Conservation (phyloP, 2,888 invertebrate species). For the Biston stratarius region DNA sequence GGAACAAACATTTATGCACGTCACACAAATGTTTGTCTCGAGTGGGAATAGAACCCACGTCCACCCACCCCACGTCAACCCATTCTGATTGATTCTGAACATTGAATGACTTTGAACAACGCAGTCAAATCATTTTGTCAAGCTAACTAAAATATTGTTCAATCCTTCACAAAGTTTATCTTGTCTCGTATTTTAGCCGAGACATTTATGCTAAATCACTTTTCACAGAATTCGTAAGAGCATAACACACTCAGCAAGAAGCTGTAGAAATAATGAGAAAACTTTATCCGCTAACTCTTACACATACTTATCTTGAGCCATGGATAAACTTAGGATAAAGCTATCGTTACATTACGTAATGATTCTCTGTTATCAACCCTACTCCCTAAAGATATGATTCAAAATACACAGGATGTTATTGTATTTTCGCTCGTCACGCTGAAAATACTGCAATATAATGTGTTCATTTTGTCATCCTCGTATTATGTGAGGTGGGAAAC, state of each 20-base stretch:
- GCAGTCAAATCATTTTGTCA: neutral
- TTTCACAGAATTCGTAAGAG: conserved; percentile 10
- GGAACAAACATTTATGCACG: too few species aligned
- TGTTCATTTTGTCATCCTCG: conserved; percentile 27
- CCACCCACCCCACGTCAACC: too few species aligned
- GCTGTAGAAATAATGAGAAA: conserved; percentile 19
- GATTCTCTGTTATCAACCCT: conserved; percentile 1
- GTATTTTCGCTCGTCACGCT: conserved; percentile 10
- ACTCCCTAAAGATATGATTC: conserved; percentile 3
- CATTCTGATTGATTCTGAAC: too few species aligned
- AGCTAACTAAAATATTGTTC: neutral
- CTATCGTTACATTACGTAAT: neutral
- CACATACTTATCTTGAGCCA: conserved; percentile 14
- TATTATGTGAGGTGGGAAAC: conserved; percentile 20
- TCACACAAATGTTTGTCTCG: too few species aligned
- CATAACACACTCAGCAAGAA: conserved; percentile 6
- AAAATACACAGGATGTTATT: conserved; percentile 4
- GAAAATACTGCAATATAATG: conserved; percentile 28
- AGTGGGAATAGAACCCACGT: too few species aligned
- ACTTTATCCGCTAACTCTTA: conserved; percentile 18
- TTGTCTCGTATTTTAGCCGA: neutral
- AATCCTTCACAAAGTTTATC: neutral
- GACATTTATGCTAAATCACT: conserved; percentile 15
- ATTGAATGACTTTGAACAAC: too few species aligned
- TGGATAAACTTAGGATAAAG: conserved; percentile 17